Evolutionary conservation across 2,797 vertebrate genomes (phyloP), one percentile per base, ranked within the genome.

Genomic region (Chrysocyon brachyurus): DNA sequence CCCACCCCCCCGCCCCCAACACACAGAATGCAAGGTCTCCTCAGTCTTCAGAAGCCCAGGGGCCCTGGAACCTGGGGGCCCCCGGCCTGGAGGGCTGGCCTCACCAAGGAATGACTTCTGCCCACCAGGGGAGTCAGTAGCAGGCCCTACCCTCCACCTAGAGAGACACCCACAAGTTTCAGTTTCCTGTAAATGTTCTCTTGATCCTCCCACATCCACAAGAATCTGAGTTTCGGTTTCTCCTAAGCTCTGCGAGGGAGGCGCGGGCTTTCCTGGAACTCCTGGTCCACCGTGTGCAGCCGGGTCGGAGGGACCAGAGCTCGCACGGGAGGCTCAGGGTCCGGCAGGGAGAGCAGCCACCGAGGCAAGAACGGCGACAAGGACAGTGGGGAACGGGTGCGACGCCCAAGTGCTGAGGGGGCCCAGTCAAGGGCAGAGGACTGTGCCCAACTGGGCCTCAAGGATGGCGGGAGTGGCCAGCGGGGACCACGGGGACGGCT

Each of bases 301-400:
- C 15, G 79, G 16, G 1, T 0, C 0, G 12, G 2, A 49, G 36
- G 73, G 79, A 57, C 64, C 12, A 15, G 4, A 1, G 0, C 66
- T 82, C 19, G 26, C 1, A 19, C 4, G 1, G 0, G 68, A n/a
- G 75, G 75, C 49, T 63, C 36, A 1, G 0, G 5, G 70, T n/a
- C 85, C 36, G 10, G 46, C 24, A 19, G 24, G 78, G 19, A 68
- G n/a, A 28, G 15, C 15, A 49, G 66, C 12, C 31, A 24, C 36
- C 4, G 15, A 12, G 21, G 11, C 33, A 17, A 89, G 33, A 19
- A 3, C n/a, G 40, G n/a, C 0, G 52, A 16, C 77, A 24, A 19
- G 21, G 21, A 11, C 21, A 4, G 5, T 19, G 63, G n/a, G 46
- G 14, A 73, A 24, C 0, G 15, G 28, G 59, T 2, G 15, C 1